These are phyloP conservation scores for Distichodus sexfasciatus DNA, from an alignment of 2,797 vertebrate genomes.

Conservation along the genomic window DNA sequence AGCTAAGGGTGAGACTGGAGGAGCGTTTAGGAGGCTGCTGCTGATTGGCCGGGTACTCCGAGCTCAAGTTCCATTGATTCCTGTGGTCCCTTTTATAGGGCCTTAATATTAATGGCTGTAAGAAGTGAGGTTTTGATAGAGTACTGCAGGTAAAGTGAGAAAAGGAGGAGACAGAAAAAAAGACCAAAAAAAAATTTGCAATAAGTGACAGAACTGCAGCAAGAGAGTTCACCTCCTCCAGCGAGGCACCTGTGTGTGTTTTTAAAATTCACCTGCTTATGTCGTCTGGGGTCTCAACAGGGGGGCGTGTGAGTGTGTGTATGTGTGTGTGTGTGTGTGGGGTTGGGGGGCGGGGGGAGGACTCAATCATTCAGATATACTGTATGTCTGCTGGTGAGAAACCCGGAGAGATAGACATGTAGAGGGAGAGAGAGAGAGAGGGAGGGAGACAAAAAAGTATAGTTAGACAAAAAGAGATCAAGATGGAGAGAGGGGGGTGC, in stretches of 20 bases:
- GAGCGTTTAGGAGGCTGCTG: neutral
- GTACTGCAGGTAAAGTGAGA: neutral
- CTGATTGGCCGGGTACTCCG: neutral
- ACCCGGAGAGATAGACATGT: neutral
- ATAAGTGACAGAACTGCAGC: neutral
- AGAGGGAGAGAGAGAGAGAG: neutral
- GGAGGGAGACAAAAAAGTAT: neutral
- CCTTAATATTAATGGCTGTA: neutral
- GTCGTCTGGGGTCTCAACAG: no score
- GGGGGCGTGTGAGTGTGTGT: no score
- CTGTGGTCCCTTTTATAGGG: neutral
- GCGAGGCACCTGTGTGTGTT: neutral
- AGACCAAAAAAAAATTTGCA: neutral
- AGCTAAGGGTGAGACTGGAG: neutral
- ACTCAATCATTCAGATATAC: no score
- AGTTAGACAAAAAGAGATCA: neutral
- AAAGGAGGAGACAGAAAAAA: neutral
- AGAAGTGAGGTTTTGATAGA: neutral
- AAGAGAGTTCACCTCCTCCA: neutral
- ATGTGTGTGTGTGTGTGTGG: no score
- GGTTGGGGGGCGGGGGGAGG: no score
- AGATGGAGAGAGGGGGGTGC: neutral
- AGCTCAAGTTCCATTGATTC: neutral
- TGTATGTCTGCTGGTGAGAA: no score
- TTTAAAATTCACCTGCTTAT: conserved; percentile 21